Evolutionary conservation across 2,888 invertebrate species (phyloP).

Genomic region (Hypena proboscidalis): DNA sequence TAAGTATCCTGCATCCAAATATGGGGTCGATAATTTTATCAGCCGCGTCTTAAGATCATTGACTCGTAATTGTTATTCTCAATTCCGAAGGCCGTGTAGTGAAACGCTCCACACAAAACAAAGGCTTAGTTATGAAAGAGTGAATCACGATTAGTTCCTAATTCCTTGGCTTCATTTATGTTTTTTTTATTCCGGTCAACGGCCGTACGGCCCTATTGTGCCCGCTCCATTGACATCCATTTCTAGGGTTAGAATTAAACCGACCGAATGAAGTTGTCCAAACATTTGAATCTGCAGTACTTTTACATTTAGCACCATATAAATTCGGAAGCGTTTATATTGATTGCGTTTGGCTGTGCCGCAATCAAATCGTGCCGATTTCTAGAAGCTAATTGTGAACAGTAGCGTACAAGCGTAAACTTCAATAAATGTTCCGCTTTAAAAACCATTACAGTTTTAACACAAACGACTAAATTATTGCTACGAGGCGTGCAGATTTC

Average conservation of each 20-base stretch:
- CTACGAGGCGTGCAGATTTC: slow-evolving; percentile 52
- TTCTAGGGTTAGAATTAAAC: slow-evolving; percentile 70
- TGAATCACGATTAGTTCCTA: slow-evolving; percentile 69
- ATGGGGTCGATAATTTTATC: slow-evolving; percentile 32
- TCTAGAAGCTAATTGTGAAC: slow-evolving; percentile 36
- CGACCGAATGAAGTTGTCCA: slow-evolving; percentile 39
- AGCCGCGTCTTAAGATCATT: slow-evolving; percentile 33
- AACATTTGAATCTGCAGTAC: slow-evolving; percentile 7
- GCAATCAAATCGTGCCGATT: background rate
- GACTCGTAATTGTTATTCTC: slow-evolving; percentile 37
- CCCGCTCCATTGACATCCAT: slow-evolving; percentile 76
- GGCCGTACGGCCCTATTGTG: slow-evolving; percentile 72
- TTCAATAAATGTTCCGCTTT: slow-evolving; percentile 45
- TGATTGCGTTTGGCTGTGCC: background rate
- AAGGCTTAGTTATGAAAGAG: slow-evolving; percentile 33
- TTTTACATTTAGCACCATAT: slow-evolving; percentile 33
- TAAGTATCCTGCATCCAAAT: slow-evolving; percentile 23
- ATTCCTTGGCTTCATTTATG: slow-evolving; percentile 63
- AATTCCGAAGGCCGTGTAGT: slow-evolving; percentile 17
- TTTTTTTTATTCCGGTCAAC: slow-evolving; percentile 81
- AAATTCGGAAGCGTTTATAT: slow-evolving; percentile 13
- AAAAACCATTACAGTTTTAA: slow-evolving; percentile 50
- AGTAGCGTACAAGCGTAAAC: slow-evolving; percentile 45
- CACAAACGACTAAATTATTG: slow-evolving; percentile 48
- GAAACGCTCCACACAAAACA: slow-evolving; percentile 22